Evolutionary conservation across 2,797 vertebrate species (phyloP).

Genomic region (Fistularia commersonii): DNA sequence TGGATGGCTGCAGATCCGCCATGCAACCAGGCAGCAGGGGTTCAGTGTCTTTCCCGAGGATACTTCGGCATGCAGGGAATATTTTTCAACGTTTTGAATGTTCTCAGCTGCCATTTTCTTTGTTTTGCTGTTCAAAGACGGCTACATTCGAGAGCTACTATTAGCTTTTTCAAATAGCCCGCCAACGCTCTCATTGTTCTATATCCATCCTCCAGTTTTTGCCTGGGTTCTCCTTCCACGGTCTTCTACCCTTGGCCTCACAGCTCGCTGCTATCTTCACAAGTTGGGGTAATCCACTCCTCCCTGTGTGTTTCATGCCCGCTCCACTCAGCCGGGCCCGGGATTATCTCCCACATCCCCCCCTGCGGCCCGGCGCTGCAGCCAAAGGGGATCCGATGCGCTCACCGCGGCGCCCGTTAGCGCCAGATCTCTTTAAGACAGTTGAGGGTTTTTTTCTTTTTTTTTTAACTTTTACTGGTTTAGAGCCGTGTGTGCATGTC

Average conservation of each 20-base stretch:
- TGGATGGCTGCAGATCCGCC: too few relatives aligned
- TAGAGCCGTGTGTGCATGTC: constrained; percentile 1
- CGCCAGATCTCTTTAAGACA: constrained; percentile 29
- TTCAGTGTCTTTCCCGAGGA: too few relatives aligned
- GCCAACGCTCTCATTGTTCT: constrained; percentile 25
- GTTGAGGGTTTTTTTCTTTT: too few relatives aligned
- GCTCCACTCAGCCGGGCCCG: constrained; percentile 57
- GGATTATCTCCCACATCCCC: constrained; percentile 57
- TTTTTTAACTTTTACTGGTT: constrained; percentile 19
- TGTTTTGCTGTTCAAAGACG: too few relatives aligned
- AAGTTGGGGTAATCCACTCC: constrained; percentile 71
- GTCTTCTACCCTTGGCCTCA: constrained; percentile 12
- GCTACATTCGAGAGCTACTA: too few relatives aligned
- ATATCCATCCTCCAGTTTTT: not conserved
- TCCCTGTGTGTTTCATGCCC: constrained; percentile 62
- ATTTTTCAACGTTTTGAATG: too few relatives aligned
- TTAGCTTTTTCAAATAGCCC: too few relatives aligned
- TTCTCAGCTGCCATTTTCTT: too few relatives aligned
- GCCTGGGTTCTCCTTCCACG: not conserved
- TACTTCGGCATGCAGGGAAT: too few relatives aligned
- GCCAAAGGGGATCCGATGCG: constrained; percentile 37
- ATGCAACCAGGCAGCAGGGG: too few relatives aligned
- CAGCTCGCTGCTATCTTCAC: constrained; percentile 61
- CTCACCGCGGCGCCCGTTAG: constrained; percentile 34
- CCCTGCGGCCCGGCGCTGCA: constrained; percentile 46